These are phyloP conservation scores for Amorpha juglandis DNA, from an alignment of 2,888 invertebrate genomes.

Conservation along the genomic window DNA sequence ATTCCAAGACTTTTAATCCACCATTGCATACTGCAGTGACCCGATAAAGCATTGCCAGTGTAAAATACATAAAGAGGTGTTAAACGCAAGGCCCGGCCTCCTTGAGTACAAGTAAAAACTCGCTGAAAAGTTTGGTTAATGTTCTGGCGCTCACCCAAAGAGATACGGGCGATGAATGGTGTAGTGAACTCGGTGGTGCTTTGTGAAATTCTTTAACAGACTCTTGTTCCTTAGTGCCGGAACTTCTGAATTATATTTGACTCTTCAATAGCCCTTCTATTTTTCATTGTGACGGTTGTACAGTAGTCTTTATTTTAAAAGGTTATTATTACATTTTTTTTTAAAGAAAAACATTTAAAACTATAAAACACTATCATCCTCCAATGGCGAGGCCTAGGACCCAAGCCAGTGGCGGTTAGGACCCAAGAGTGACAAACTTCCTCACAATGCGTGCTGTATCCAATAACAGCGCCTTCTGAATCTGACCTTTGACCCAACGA, in stretches of 20 bases:
- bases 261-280: slow-evolving; percentile 32
- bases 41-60: not conserved
- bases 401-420: too few relatives aligned
- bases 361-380: too few relatives aligned
- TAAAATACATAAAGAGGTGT: slow-evolving; percentile 11
- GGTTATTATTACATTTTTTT: too few relatives aligned
- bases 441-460: too few relatives aligned
- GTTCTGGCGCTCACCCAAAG: not conserved
- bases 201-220: slow-evolving; percentile 6
- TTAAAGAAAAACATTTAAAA: too few relatives aligned
- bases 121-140: slow-evolving; percentile 22
- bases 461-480: too few relatives aligned
- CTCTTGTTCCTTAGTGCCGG: not conserved
- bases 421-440: too few relatives aligned
- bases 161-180: slow-evolving; percentile 16
- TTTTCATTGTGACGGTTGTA: too few relatives aligned
- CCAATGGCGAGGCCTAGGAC: too few relatives aligned
- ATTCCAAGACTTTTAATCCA: too few relatives aligned
- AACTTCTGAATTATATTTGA: not conserved
- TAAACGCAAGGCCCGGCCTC: slow-evolving; percentile 2
- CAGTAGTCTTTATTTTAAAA: too few relatives aligned
- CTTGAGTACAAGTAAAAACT: slow-evolving; percentile 17
- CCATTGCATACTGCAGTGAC: not conserved
- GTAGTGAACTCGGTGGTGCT: not conserved
- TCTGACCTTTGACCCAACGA: too few relatives aligned